Base-by-base conservation (phyloP, 2,888 invertebrate species). In the Drepana falcataria region DNA sequence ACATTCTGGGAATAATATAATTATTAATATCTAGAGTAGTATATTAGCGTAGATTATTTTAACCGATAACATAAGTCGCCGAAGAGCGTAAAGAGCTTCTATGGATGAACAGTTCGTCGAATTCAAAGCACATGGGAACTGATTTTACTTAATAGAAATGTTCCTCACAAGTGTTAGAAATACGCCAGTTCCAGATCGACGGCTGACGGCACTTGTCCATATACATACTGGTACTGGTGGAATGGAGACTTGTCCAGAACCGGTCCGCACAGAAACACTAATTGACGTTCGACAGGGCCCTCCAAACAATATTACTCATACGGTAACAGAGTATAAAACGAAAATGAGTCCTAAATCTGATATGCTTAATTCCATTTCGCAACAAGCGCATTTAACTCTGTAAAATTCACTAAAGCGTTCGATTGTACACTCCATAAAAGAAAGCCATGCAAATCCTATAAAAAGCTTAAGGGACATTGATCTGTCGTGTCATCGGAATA, bases 251-350 rank as follows among this genome's bases (percentile, higher is more conserved):
- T 74, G 68, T 77, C 68, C 62, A 72, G 61, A 72, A 87, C 89
- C 83, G 85, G 87, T 85, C 82, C 74, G 71, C 73, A 67, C 74
- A 63, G 72, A 66, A 61, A 71, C 78, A 73, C 85, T 89, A 88
- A 89, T 88, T 88, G 89, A 87, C 85, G 78, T 81, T 76, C 77
- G 79, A 81, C 83, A 84, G 81, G 60, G 65, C 71, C 58, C 63
- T 66, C 71, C 65, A 33, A 64, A 68, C 66, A 64, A 65, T 77
- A 73, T 70, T 62, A 59, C 69, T 68, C 66, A 77, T 69, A 71
- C 67, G 71, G 64, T 65, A 64, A 68, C 59, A 58, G 47, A 59
- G 56, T 55, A 67, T 68, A 64, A 66, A 60, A 68, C 63, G 59
- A 69, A 78, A 73, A 69, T 59, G 60, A 65, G 71, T 9, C 75